phyloP scores from a whole-genome alignment of 1,140 invertebrate species.

The Globodera rostochiensis region DNA sequence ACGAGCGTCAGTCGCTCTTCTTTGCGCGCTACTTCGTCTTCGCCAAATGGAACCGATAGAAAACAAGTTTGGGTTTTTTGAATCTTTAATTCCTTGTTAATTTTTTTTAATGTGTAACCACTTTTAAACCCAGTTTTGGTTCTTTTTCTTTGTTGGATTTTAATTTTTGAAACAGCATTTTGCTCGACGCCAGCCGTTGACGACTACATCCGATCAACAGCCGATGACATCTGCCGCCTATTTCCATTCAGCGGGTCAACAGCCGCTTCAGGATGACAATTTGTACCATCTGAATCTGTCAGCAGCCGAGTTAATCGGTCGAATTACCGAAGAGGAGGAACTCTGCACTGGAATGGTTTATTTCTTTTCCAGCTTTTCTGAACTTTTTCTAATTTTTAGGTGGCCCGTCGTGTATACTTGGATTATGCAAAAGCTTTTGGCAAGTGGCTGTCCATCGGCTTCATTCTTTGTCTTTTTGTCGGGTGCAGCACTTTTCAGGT shows the following conservation, averaged over 20 bases:
- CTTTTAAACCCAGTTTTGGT: too few relatives aligned
- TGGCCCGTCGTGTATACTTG: conserved; percentile 28
- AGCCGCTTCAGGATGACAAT: background rate
- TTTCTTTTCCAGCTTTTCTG: background rate
- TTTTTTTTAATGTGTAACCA: too few relatives aligned
- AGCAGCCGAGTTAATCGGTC: conserved; percentile 11
- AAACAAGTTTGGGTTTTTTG: too few relatives aligned
- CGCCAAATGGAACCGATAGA: too few relatives aligned
- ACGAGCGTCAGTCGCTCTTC: background rate
- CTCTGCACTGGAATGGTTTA: conserved; percentile 30
- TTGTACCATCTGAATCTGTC: background rate
- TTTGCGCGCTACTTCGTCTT: too few relatives aligned
- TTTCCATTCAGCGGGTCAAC: background rate
- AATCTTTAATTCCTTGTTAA: too few relatives aligned
- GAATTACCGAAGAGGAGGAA: conserved; percentile 34
- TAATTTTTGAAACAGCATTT: too few relatives aligned
- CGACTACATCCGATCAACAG: background rate
- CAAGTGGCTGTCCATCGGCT: conserved; percentile 22
- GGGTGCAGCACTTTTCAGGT: conserved; percentile 31
- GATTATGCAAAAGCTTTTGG: conserved; percentile 36
- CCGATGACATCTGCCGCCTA: background rate
- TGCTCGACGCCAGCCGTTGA: background rate
- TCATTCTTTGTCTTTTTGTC: conserved; percentile 17
- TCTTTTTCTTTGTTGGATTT: too few relatives aligned
- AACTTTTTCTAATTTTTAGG: conserved; percentile 23